phyloP scores from a whole-genome alignment of 2,797 vertebrate species.

The Manis javanica region DNA sequence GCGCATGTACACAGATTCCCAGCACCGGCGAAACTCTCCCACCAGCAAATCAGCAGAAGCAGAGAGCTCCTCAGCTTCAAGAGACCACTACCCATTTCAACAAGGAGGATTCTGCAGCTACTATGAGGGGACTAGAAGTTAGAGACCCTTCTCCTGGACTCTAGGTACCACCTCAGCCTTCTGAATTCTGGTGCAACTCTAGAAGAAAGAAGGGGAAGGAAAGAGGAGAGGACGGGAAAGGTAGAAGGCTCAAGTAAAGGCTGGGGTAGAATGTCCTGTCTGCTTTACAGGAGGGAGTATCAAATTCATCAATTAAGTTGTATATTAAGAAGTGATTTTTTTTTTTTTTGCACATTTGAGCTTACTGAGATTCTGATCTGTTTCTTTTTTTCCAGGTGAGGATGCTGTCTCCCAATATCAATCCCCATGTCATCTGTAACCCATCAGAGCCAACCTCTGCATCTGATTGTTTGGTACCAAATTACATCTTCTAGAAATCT shows the following conservation, averaged over 20 bases:
- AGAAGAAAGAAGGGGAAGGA: neutral
- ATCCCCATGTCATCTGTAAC: neutral
- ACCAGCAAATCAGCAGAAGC: neutral
- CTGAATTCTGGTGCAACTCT: conserved; percentile 4
- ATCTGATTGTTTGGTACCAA: neutral
- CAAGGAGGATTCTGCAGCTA: neutral
- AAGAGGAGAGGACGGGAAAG: neutral
- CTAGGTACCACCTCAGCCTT: neutral
- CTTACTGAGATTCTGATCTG: neutral
- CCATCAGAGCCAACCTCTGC: neutral
- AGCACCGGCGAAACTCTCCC: neutral
- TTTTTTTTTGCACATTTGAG: neutral
- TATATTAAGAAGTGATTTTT: conserved; percentile 10
- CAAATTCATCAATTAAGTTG: neutral
- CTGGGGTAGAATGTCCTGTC: neutral
- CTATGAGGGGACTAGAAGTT: neutral
- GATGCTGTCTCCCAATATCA: neutral
- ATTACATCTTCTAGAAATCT: neutral
- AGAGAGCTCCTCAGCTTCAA: neutral
- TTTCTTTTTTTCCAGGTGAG: neutral
- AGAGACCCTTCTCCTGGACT: neutral
- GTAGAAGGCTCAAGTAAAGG: neutral
- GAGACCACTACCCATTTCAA: neutral
- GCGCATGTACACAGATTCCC: neutral
- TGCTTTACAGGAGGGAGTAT: neutral